A percentile compares a stretch with the other conserved stretches of the same genome.
phyloP scores from a whole-genome alignment of 2,888 invertebrate species.

The Trilocha varians region DNA sequence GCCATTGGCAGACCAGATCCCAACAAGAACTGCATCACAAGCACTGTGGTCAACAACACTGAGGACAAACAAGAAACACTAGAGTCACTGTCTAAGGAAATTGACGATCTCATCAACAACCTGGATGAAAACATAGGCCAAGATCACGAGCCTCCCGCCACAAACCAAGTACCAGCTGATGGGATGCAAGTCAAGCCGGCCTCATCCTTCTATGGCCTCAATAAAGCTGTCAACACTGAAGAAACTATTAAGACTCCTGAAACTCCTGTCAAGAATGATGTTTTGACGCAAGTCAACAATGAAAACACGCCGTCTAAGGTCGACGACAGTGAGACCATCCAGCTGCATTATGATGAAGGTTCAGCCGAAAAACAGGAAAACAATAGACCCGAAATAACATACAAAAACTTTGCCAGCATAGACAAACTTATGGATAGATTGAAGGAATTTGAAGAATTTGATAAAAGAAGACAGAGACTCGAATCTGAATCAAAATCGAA shows the following conservation, averaged over 20 bases:
- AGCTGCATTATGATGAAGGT: slow-evolving; percentile 61
- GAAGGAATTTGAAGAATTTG: slow-evolving; percentile 66
- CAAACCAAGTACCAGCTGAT: neutral
- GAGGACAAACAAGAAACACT: slow-evolving; percentile 57
- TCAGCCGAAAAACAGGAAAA: slow-evolving; percentile 50
- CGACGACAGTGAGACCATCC: slow-evolving; percentile 62
- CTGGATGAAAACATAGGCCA: slow-evolving; percentile 57
- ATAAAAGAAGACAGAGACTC: slow-evolving; percentile 59
- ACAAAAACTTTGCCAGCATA: slow-evolving; percentile 60
- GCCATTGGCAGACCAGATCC: slow-evolving; percentile 29
- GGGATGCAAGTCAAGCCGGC: neutral
- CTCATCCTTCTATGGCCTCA: neutral
- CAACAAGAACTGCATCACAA: slow-evolving; percentile 16
- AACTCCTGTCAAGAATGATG: slow-evolving; percentile 53
- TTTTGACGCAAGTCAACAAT: slow-evolving; percentile 29
- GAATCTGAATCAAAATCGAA: slow-evolving; percentile 50
- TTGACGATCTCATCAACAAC: slow-evolving; percentile 60
- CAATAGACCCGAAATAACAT: slow-evolving; percentile 45
- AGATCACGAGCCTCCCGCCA: slow-evolving; percentile 35
- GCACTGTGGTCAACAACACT: slow-evolving; percentile 31
- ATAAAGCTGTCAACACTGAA: neutral
- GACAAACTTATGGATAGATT: slow-evolving; percentile 67
- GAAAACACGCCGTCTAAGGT: slow-evolving; percentile 55
- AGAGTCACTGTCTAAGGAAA: slow-evolving; percentile 61
- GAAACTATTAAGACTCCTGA: slow-evolving; percentile 26